phyloP scores from a whole-genome alignment of 2,113 vertebrate genomes.

The Acanthochromis polyacanthus region DNA sequence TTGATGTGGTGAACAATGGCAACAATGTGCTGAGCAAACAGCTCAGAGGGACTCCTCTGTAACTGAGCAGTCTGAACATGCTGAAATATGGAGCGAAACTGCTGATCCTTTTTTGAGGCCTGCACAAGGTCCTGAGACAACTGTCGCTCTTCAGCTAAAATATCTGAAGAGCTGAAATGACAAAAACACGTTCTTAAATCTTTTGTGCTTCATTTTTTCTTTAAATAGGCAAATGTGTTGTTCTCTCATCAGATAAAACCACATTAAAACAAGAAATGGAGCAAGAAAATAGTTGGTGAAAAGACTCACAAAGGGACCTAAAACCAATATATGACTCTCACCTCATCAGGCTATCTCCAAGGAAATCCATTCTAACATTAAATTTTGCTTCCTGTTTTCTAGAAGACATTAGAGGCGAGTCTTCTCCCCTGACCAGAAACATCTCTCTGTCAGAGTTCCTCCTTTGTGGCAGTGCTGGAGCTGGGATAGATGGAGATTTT shows the following conservation, averaged over 20 bases:
- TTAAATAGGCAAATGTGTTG: background rate
- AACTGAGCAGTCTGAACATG: constrained; percentile 91
- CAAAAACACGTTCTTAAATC: background rate
- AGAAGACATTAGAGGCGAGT: constrained; percentile 83
- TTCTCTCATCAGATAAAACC: background rate
- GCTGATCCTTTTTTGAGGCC: constrained; percentile 93
- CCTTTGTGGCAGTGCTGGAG: constrained; percentile 82
- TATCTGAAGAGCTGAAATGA: constrained; percentile 87
- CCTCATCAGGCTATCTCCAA: constrained; percentile 92
- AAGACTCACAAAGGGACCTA: no score
- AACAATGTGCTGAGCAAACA: constrained; percentile 98
- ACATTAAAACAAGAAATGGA: background rate
- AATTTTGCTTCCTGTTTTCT: constrained; percentile 91
- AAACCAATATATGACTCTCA: constrained; percentile 69
- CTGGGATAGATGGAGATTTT: constrained; percentile 84
- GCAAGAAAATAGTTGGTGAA: no score
- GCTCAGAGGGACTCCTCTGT: constrained; percentile 91
- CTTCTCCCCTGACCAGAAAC: constrained; percentile 84
- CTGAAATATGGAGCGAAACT: constrained; percentile 95
- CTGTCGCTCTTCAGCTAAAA: constrained; percentile 93
- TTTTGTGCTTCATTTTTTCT: background rate
- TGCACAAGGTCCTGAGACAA: constrained; percentile 93
- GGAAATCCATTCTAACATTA: constrained; percentile 92
- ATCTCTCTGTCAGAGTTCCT: constrained; percentile 86
- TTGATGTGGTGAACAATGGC: constrained; percentile 96